Evolutionary conservation across 2,888 invertebrate species (phyloP).

Genomic region (Onthophagus sagittarius): DNA sequence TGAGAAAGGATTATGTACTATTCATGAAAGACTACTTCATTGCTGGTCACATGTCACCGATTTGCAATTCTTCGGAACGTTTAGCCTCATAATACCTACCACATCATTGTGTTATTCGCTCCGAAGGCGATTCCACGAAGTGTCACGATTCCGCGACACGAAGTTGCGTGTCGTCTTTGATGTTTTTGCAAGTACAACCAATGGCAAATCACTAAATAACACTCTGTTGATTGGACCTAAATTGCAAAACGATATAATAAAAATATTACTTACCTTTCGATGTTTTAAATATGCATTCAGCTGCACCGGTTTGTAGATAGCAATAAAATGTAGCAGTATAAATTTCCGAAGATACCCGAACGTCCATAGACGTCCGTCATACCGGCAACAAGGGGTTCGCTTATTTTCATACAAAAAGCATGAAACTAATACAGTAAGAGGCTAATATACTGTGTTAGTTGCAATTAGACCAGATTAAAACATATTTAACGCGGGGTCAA

Average conservation of each 20-base stretch:
- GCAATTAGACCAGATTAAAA: too few relatives aligned
- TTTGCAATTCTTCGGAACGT: neutral
- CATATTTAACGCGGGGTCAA: too few relatives aligned
- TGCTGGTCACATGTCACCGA: neutral
- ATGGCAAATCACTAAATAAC: neutral
- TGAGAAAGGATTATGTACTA: neutral
- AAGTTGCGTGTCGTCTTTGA: neutral
- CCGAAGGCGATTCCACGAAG: neutral
- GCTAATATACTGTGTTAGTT: too few relatives aligned
- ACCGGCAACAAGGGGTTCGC: too few relatives aligned
- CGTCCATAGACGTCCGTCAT: too few relatives aligned
- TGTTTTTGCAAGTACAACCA: neutral
- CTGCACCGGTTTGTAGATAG: too few relatives aligned
- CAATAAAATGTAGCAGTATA: too few relatives aligned
- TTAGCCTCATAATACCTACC: neutral
- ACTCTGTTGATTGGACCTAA: neutral
- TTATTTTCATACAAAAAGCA: too few relatives aligned
- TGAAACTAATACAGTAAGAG: too few relatives aligned
- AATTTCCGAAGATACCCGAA: too few relatives aligned
- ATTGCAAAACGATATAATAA: neutral
- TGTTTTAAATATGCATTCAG: neutral
- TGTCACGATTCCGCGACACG: too few relatives aligned
- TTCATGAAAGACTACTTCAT: neutral
- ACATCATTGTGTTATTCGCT: neutral
- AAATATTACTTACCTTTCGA: neutral